Conservation (phyloP, 2,113 vertebrate species). For the Psilopsiagon aurifrons region DNA sequence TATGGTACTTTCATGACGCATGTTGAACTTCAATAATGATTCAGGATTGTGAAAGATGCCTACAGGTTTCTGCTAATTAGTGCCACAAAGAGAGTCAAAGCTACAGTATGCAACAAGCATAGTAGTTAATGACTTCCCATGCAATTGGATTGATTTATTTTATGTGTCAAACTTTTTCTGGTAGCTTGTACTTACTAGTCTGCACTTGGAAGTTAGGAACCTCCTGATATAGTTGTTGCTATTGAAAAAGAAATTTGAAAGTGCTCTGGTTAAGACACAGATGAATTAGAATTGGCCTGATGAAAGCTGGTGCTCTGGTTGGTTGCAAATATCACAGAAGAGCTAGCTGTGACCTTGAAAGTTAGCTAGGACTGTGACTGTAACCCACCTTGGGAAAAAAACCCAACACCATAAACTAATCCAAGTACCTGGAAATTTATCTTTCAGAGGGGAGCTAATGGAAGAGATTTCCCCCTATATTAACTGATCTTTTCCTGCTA, state of each 20-base stretch:
- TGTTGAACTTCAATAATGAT: neutral
- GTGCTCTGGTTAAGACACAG: neutral
- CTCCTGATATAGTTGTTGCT: neutral
- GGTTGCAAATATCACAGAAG: neutral
- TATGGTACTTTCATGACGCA: neutral
- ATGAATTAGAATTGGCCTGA: neutral
- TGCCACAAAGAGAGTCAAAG: neutral
- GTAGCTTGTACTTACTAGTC: neutral
- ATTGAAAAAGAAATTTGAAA: neutral
- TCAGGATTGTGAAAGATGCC: neutral
- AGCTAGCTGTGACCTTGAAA: neutral
- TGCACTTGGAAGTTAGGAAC: neutral
- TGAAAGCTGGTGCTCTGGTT: neutral
- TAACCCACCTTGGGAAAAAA: neutral
- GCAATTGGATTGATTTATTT: neutral
- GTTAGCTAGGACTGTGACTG: neutral
- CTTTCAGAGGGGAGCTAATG: neutral
- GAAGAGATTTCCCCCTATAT: neutral
- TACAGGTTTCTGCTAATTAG: neutral
- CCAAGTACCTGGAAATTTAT: neutral
- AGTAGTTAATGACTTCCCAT: neutral
- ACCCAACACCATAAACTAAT: accelerated
- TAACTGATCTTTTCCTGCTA: neutral
- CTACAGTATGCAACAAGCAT: neutral
- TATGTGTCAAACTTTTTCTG: neutral